Evolutionary conservation across 2,888 invertebrate genomes (phyloP).

Genomic region (Xylophagus ater): DNA sequence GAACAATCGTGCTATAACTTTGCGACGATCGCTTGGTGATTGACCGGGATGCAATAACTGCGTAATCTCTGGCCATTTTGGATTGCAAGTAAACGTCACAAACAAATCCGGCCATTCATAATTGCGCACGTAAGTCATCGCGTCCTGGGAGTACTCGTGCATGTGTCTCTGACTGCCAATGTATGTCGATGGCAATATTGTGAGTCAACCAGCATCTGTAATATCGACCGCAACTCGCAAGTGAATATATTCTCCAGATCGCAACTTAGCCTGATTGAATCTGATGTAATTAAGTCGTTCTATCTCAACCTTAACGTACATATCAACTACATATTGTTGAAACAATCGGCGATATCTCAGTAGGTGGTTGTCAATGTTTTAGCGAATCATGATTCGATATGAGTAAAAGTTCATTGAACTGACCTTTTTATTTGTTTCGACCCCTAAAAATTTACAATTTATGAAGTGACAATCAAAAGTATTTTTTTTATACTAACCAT

Average conservation of each 20-base stretch:
- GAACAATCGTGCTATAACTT: too few species aligned
- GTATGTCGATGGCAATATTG: constrained; percentile 8
- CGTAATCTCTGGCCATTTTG: too few species aligned
- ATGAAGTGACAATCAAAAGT: too few species aligned
- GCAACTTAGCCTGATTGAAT: constrained; percentile 24
- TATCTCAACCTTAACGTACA: constrained; percentile 28
- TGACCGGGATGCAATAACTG: too few species aligned
- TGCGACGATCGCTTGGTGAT: too few species aligned
- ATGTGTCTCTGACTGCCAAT: constrained; percentile 6
- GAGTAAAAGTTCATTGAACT: constrained; percentile 10
- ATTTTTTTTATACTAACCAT: background rate
- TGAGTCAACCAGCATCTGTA: constrained; percentile 11
- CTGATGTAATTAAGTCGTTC: constrained; percentile 23
- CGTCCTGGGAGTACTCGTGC: constrained; percentile 2
- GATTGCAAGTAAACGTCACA: too few species aligned
- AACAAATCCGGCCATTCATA: too few species aligned
- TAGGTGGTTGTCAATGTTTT: constrained; percentile 9
- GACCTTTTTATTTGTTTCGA: too few species aligned
- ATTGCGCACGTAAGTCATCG: too few species aligned
- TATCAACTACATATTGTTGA: constrained; percentile 17
- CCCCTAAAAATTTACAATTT: too few species aligned
- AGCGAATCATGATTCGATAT: constrained; percentile 12
- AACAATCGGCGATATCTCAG: constrained; percentile 14
- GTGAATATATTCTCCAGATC: constrained; percentile 26
- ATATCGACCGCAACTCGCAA: constrained; percentile 27